These are phyloP conservation scores for Ginglymostoma cirratum DNA, from an alignment of 2,113 vertebrate genomes.

Conservation along the genomic window DNA sequence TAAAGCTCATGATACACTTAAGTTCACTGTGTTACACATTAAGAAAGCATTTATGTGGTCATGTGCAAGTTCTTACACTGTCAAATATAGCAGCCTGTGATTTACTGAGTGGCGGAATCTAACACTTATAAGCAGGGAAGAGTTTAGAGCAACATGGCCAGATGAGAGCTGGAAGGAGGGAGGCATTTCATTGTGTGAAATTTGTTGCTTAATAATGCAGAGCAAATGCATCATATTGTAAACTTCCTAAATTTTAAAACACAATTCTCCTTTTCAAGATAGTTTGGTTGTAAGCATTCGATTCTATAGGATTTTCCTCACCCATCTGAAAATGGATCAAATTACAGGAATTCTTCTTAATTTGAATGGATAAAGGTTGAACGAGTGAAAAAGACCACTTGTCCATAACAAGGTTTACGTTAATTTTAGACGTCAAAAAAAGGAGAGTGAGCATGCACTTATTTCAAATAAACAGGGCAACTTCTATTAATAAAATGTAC, in stretches of 20 bases:
- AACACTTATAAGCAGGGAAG: not conserved
- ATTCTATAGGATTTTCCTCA: not conserved
- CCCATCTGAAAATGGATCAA: not conserved
- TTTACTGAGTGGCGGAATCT: not conserved
- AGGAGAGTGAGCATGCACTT: not conserved
- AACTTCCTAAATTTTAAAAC: not conserved
- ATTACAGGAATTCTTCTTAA: not conserved
- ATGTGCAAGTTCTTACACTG: not conserved
- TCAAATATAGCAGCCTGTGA: not conserved
- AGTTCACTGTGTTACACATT: not conserved
- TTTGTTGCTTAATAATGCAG: not conserved
- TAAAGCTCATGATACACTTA: not conserved
- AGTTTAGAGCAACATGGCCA: not conserved
- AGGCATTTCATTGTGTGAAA: not conserved
- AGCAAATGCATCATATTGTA: not conserved
- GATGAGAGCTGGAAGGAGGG: not conserved
- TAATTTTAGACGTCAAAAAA: not conserved
- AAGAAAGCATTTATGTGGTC: not conserved
- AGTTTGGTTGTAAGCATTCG: not conserved
- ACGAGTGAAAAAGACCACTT: not conserved
- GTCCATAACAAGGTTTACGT: not conserved
- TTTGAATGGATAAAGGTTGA: not conserved
- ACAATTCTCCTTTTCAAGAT: not conserved
- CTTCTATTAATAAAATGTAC: not conserved
- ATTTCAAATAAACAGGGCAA: not conserved